Evolutionary conservation across 1,140 invertebrate genomes (phyloP).

Genomic region (Papilio xuthus): DNA sequence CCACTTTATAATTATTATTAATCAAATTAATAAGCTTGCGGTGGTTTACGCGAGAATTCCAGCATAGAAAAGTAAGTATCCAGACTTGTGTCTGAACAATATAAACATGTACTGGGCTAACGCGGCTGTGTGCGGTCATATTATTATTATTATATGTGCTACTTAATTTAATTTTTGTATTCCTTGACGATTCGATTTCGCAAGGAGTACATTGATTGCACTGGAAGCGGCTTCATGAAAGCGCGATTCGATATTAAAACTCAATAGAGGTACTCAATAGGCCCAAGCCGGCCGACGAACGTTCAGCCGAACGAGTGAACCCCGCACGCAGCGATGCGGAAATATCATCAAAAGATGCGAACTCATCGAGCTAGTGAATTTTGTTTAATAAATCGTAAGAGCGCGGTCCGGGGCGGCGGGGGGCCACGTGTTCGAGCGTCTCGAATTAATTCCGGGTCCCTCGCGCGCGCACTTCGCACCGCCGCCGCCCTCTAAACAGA

Average conservation of each 20-base stretch:
- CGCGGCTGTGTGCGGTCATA: too few relatives aligned
- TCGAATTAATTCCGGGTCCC: constrained; percentile 37
- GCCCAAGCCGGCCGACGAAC: background rate
- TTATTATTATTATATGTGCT: too few relatives aligned
- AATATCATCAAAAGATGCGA: constrained; percentile 37
- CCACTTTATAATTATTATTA: constrained; percentile 17
- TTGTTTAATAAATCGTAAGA: constrained; percentile 43
- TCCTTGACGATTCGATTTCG: background rate
- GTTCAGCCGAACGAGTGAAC: constrained; percentile 11
- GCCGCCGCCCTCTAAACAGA: constrained; percentile 44
- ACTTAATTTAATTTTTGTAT: too few relatives aligned
- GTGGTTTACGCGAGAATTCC: background rate
- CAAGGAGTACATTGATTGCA: background rate
- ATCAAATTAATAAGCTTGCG: constrained; percentile 22
- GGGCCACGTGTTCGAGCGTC: constrained; percentile 43
- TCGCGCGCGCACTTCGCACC: constrained; percentile 28
- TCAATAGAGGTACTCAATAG: background rate
- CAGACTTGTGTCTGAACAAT: too few relatives aligned
- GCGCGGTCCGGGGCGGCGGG: constrained; percentile 7
- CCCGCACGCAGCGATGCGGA: constrained; percentile 27
- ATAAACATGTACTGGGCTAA: too few relatives aligned
- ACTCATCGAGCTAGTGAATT: constrained; percentile 29
- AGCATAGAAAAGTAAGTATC: too few relatives aligned
- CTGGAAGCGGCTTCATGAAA: background rate
- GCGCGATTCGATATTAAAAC: background rate